Evolutionary conservation across 2,797 vertebrate species (phyloP), one percentile per base, ranked within the genome.

Genomic region (Lithobates pipiens): DNA sequence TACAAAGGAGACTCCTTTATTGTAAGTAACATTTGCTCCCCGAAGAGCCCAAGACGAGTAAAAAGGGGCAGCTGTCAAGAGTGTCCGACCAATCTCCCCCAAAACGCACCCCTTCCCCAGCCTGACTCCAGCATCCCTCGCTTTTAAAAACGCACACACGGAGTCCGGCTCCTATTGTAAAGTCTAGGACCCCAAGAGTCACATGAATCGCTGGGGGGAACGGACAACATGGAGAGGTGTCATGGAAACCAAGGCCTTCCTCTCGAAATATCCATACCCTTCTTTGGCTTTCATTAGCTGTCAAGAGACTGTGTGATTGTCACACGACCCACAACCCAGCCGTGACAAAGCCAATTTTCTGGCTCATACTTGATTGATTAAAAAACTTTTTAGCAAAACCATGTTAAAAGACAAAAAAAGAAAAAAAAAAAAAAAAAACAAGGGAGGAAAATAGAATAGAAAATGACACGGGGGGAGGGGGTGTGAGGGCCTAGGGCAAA

Each of bases 281-380:
- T 68, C 91, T 93, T 79, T 61, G 85, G 76, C 76, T 87, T 87
- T 87, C 85, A 99, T 95, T 95, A 97, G 95, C 97, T 99, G 98
- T 99, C 98, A 98, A 93, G 90, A 92, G 92, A 93, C 96, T 93
- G 94, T 95, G 96, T 93, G 95, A 96, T 96, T 96, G 95, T 96
- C 97, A 96, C 97, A 96, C 93, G 95, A 97, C 96, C 98, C 96
- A 91, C 77, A 95, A 95, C 95, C 96, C 89, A 91, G 96, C 95
- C 97, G 95, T 98, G 97, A 99, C 98, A 96, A 97, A 99, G 97
- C 97, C 97, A 95, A 98, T 99, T 98, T 99, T 99, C 96, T 99
- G 97, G 96, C 96, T 95, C 94, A 95, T 96, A 95, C 95, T 98
- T 99, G 98, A 99, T 98, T 98, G 98, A 99, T 99, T 98, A 98